A percentile compares a stretch with the other conserved stretches of the same genome.
Evolutionary conservation across 2,888 invertebrate genomes (phyloP).

Genomic region (Dicyrtomina minuta): DNA sequence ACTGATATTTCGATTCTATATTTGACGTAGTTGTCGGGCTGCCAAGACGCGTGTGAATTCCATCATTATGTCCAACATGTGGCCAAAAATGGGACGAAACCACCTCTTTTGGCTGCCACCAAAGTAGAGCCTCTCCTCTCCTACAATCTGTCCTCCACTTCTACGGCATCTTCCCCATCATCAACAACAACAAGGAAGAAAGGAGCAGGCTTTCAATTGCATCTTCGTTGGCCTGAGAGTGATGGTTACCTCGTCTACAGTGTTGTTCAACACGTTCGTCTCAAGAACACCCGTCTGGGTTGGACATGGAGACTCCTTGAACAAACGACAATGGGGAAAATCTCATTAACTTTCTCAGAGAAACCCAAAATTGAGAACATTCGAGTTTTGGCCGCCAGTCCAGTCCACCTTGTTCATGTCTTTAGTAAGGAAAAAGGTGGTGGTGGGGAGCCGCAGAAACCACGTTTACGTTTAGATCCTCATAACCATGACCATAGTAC

Average conservation of each 20-base stretch:
- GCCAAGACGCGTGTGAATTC: conserved; percentile 71
- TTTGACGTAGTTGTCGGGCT: conserved; percentile 68
- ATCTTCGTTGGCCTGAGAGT: conserved; percentile 28
- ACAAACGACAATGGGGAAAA: conserved; percentile 30
- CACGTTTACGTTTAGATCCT: not conserved
- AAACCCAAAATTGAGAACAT: conserved; percentile 34
- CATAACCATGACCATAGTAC: not conserved
- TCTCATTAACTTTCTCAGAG: conserved; percentile 32
- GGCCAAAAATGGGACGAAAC: conserved; percentile 26
- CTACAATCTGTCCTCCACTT: conserved; percentile 25
- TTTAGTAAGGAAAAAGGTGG: conserved; percentile 26
- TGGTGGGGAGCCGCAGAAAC: not conserved
- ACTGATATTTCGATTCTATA: conserved; percentile 26
- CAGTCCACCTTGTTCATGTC: conserved; percentile 29
- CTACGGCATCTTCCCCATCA: not conserved
- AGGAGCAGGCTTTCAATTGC: conserved; percentile 14
- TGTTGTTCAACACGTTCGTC: conserved; percentile 30
- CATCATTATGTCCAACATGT: conserved; percentile 57
- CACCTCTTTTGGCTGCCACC: conserved; percentile 30
- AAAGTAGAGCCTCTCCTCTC: conserved; percentile 33
- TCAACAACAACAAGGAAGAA: too few species aligned
- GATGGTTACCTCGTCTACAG: conserved; percentile 30
- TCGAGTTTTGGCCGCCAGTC: conserved; percentile 30
- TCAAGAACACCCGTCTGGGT: conserved; percentile 28
- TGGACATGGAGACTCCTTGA: conserved; percentile 36